Base-by-base conservation (phyloP, 2,888 invertebrate genomes). In the Drosophila incognita region DNA sequence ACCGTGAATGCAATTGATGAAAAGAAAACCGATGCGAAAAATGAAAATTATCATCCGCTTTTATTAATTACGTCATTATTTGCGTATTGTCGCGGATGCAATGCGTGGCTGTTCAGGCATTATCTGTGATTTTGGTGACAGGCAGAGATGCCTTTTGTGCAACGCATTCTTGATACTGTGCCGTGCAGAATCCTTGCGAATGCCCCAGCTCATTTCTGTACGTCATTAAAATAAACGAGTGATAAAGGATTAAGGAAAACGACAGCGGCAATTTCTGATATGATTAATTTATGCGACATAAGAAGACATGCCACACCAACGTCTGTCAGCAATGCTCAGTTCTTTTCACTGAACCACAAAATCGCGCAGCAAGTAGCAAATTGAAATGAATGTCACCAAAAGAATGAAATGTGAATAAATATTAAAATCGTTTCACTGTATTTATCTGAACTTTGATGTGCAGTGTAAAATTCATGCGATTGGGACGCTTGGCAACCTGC, bases 51-150 rank as follows among this genome's bases (percentile, higher is more conserved):
- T 77, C 68, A 71, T 73, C 61, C 76, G 71, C 72, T 67, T 64
- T 76, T 79, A 87, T 88, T 87, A 85, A 89, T 87, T 79, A 83
- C 80, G 86, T 79, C 80, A 80, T 88, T 89, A 87, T 85, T 87
- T 80, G 78, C 77, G 76, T 76, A 87, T 82, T 82, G 89, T 83
- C 83, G 73, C 54, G 56, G 52, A 48, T 53, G 75, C 53, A 58
- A 51, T 42, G 59, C 54, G 51, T 38, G 18, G 53, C 65, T 31
- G 57, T 52, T 15, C 38, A 51, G 29, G 46, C 69, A 72, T 80
- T 79, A 79, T 76, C 77, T 66, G 36, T 69, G 77, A 79, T 78
- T 79, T 76, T 63, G 70, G 76, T 68, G 77, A 63, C 73, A 70
- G 52, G 46, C 54, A 35, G 35, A 24, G 35, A 66, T 48, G 49